Conservation (phyloP, 2,888 invertebrate genomes). For the Nomada fabriciana region DNA sequence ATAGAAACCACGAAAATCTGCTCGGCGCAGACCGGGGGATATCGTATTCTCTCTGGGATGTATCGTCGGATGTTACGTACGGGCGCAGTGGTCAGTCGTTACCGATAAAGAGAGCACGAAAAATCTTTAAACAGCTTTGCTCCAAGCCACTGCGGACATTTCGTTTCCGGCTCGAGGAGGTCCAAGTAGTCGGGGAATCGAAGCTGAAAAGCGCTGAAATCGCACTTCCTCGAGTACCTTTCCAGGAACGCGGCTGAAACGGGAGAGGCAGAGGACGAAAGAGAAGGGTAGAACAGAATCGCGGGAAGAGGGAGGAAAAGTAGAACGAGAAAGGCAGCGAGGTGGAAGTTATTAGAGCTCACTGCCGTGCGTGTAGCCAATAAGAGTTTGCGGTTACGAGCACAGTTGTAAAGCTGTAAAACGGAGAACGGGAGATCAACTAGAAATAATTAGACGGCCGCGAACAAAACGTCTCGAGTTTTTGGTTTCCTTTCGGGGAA, state of each 20-base stretch:
- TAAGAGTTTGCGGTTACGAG: conserved; percentile 36
- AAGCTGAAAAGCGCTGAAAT: conserved; percentile 69
- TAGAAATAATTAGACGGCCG: conserved; percentile 48
- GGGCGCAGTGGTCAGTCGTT: conserved; percentile 8
- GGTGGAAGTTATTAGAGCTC: conserved; percentile 56
- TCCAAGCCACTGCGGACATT: conserved; percentile 59
- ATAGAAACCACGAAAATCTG: not conserved
- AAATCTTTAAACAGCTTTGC: conserved; percentile 19
- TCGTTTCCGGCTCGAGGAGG: conserved; percentile 60
- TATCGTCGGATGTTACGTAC: not conserved
- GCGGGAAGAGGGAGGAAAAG: too few species aligned
- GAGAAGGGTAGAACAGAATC: not conserved
- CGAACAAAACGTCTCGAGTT: not conserved
- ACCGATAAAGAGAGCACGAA: not conserved
- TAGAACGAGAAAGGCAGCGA: not conserved
- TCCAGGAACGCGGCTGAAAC: conserved; percentile 34
- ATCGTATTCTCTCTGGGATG: not conserved
- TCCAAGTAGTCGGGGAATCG: conserved; percentile 48
- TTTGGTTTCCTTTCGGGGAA: not conserved
- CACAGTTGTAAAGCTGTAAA: conserved; percentile 17
- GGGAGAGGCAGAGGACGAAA: not conserved
- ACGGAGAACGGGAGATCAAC: conserved; percentile 22
- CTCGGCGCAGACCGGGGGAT: not conserved
- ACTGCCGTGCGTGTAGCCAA: conserved; percentile 53
- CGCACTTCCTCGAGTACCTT: conserved; percentile 66